These are phyloP conservation scores for Arge pagana DNA, from an alignment of 2,888 invertebrate species.

Conservation along the genomic window DNA sequence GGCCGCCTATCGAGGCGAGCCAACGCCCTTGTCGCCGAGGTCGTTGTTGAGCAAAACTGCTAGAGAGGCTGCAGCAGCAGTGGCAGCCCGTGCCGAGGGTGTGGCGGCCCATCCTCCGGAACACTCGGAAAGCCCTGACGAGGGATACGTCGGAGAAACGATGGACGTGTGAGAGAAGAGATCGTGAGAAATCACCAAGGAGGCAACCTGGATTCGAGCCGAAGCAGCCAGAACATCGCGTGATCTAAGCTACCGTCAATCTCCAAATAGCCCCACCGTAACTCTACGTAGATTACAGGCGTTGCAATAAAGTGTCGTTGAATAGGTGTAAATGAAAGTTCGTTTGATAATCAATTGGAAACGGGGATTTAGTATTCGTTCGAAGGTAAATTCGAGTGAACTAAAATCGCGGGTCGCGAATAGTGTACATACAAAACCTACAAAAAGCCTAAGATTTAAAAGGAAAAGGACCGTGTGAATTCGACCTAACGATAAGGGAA, in stretches of 20 bases:
- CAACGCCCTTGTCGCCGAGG: conserved; percentile 59
- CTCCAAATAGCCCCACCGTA: conserved; percentile 1
- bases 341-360: conserved; percentile 5
- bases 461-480: too few relatives aligned
- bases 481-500: too few relatives aligned
- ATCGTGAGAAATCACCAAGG: not conserved
- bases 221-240: not conserved
- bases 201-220: not conserved
- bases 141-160: conserved; percentile 82
- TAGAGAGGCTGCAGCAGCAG: conserved; percentile 59
- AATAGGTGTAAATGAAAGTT: not conserved
- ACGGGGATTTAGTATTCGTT: too few relatives aligned
- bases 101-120: conserved; percentile 47
- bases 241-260: not conserved
- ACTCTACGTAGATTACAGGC: conserved; percentile 6
- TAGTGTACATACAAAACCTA: too few relatives aligned
- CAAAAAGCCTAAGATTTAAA: too few relatives aligned
- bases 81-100: conserved; percentile 65
- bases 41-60: conserved; percentile 61
- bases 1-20: conserved; percentile 70
- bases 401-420: too few relatives aligned
- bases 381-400: too few relatives aligned
- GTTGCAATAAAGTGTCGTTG: conserved; percentile 14
- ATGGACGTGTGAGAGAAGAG: conserved; percentile 48
- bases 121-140: conserved; percentile 80